Evolutionary conservation across 2,797 vertebrate genomes (phyloP).

Genomic region (Coracias cyanogaster): DNA sequence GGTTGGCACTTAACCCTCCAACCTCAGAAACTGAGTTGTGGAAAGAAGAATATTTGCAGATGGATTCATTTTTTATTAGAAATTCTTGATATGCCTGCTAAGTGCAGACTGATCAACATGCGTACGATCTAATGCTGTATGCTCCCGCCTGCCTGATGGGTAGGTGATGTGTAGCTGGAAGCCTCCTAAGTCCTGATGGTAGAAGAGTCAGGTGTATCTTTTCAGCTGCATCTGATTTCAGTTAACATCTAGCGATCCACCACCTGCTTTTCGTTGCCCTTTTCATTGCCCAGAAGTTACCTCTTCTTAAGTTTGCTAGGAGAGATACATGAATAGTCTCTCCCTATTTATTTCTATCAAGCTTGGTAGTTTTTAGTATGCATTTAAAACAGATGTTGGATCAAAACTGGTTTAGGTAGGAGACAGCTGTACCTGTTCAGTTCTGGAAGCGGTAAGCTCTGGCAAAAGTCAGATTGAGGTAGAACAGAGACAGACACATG

Average conservation of each 20-base stretch:
- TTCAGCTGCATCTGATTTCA: background rate
- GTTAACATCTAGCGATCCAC: background rate
- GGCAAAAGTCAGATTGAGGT: background rate
- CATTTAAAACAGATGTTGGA: background rate
- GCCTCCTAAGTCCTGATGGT: background rate
- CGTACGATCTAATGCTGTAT: background rate
- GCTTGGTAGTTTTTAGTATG: background rate
- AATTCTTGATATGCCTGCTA: background rate
- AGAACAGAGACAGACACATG: background rate
- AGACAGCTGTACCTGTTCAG: background rate
- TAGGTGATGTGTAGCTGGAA: background rate
- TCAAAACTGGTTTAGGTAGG: background rate
- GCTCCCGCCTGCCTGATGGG: background rate
- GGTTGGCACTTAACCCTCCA: background rate
- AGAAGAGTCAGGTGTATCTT: background rate
- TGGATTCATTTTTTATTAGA: background rate
- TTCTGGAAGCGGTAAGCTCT: background rate
- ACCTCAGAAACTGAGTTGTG: background rate
- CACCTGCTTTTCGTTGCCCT: constrained; percentile 13
- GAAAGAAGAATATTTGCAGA: background rate
- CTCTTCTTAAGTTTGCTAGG: background rate
- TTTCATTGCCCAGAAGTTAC: background rate
- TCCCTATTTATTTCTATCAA: background rate
- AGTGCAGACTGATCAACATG: background rate
- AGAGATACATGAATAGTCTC: background rate